phyloP scores from a whole-genome alignment of 1,140 invertebrate genomes.

The Polyergus mexicanus region DNA sequence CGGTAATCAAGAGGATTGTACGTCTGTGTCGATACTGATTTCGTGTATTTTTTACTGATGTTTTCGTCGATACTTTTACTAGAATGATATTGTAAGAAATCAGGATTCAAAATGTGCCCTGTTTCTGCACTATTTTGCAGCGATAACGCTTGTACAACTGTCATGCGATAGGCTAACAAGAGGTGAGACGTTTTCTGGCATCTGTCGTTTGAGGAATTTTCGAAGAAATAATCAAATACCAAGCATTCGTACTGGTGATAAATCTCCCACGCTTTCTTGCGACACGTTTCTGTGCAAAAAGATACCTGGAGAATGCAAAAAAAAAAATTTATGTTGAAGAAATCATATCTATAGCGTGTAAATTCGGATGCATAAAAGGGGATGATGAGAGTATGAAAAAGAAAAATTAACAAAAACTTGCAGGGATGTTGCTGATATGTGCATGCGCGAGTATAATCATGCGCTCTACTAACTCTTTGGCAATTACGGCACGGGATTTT shows the following conservation, averaged over 20 bases:
- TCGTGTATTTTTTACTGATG: constrained; percentile 14
- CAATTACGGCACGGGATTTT: constrained; percentile 87
- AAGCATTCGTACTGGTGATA: constrained; percentile 88
- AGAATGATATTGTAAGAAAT: constrained; percentile 84
- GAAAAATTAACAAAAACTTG: constrained; percentile 23
- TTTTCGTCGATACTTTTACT: constrained; percentile 79
- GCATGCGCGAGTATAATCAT: constrained; percentile 29
- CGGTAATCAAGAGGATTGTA: constrained; percentile 81
- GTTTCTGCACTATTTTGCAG: constrained; percentile 38
- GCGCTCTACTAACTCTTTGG: constrained; percentile 82
- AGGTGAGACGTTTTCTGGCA: constrained; percentile 81
- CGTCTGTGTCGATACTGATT: constrained; percentile 37
- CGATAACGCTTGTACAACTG: constrained; percentile 79
- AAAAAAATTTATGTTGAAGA: constrained; percentile 42
- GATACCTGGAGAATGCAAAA: constrained; percentile 79
- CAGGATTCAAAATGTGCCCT: constrained; percentile 60
- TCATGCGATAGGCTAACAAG: constrained; percentile 87
- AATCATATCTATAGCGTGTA: not conserved
- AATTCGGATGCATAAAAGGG: not conserved
- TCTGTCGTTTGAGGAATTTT: constrained; percentile 73
- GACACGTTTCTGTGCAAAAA: constrained; percentile 87
- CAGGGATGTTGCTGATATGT: not conserved
- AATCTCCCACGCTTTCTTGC: constrained; percentile 82
- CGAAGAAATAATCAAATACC: constrained; percentile 84
- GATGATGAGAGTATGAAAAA: not conserved